These are phyloP conservation scores for Augiades crinisus DNA, from an alignment of 2,888 invertebrate species.

Conservation along the genomic window DNA sequence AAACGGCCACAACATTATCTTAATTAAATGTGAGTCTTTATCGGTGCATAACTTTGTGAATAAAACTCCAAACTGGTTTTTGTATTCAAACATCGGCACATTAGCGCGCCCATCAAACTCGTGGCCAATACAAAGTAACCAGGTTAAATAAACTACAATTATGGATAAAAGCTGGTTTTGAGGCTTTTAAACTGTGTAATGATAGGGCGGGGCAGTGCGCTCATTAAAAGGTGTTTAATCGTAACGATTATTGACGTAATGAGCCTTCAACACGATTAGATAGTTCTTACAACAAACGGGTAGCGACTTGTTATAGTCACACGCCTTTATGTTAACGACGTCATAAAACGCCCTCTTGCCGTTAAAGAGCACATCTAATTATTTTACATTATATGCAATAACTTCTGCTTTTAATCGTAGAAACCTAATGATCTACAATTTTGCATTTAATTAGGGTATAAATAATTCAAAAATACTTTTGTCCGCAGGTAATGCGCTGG, in stretches of 20 bases:
- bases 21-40: slow-evolving; percentile 24
- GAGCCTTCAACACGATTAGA: slow-evolving; percentile 18
- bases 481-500: no score
- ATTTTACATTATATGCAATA: slow-evolving; percentile 1
- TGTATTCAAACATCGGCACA: slow-evolving; percentile 14
- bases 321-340: slow-evolving; percentile 7
- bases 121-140: slow-evolving; percentile 19
- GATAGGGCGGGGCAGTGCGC: slow-evolving; percentile 10
- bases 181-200: slow-evolving; percentile 20
- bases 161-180: slow-evolving; percentile 21
- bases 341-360: slow-evolving; percentile 4
- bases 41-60: slow-evolving; percentile 20
- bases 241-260: slow-evolving; percentile 19
- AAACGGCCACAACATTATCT: slow-evolving; percentile 13
- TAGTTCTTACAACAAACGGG: slow-evolving; percentile 8
- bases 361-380: neutral
- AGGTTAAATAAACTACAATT: slow-evolving; percentile 24
- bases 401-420: neutral
- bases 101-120: slow-evolving; percentile 6
- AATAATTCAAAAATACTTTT: neutral
- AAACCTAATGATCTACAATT: neutral
- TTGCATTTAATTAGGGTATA: neutral
- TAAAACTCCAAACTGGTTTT: slow-evolving; percentile 19
- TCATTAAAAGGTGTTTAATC: slow-evolving; percentile 26
- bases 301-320: slow-evolving; percentile 1